phyloP scores from a whole-genome alignment of 2,797 vertebrate species.

The Jordanella pulchra region DNA sequence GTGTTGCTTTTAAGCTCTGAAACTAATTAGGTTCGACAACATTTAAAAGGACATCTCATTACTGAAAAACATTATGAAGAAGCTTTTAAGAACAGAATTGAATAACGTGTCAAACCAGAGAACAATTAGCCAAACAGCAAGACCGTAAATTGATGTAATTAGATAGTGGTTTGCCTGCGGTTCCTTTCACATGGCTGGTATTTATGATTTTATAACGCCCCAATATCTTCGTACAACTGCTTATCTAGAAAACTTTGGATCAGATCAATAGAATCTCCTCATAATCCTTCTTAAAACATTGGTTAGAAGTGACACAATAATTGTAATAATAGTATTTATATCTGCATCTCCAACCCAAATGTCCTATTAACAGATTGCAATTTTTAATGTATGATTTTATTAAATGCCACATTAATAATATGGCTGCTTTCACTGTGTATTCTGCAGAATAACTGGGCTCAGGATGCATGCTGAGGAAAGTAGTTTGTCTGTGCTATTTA shows the following conservation, averaged over 20 bases:
- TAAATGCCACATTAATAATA: slow-evolving; percentile 55
- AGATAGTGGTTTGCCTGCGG: slow-evolving; percentile 48
- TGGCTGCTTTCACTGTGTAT: slow-evolving; percentile 61
- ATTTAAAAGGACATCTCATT: slow-evolving; percentile 59
- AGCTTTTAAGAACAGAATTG: slow-evolving; percentile 52
- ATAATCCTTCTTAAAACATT: slow-evolving; percentile 28
- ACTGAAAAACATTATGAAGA: slow-evolving; percentile 52
- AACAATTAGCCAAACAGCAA: slow-evolving; percentile 54
- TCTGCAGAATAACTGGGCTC: slow-evolving; percentile 62
- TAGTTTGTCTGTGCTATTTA: slow-evolving; percentile 83
- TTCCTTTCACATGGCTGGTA: slow-evolving; percentile 47
- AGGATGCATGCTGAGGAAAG: slow-evolving; percentile 70
- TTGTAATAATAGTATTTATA: background rate
- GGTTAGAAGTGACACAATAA: slow-evolving; percentile 6
- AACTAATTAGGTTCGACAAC: slow-evolving; percentile 48
- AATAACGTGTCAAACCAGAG: slow-evolving; percentile 46
- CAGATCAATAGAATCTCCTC: slow-evolving; percentile 29
- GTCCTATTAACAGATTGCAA: slow-evolving; percentile 6
- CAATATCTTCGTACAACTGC: slow-evolving; percentile 30
- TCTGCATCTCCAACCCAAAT: slow-evolving; percentile 8
- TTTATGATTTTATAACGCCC: slow-evolving; percentile 37
- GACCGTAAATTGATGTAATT: slow-evolving; percentile 57
- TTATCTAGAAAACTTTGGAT: slow-evolving; percentile 27
- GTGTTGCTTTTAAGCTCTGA: slow-evolving; percentile 40
- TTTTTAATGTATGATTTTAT: slow-evolving; percentile 27